Conservation (phyloP, 1,140 invertebrate species). For the Drosophila tsacasi region DNA sequence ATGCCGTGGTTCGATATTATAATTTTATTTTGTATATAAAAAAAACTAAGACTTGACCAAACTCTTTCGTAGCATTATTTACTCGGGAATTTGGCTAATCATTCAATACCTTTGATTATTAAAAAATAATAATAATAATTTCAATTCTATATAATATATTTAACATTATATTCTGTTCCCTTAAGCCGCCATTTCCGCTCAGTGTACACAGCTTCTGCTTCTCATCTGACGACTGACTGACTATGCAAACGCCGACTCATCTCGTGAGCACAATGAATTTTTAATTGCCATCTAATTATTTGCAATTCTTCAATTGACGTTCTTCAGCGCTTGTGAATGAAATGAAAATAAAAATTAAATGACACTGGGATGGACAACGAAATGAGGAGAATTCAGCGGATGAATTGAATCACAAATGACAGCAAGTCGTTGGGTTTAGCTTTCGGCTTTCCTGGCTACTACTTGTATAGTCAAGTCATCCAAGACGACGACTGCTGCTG, state of each 20-base stretch:
- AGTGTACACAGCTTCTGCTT: constrained; percentile 12
- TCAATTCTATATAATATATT: not conserved
- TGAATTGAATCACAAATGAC: constrained; percentile 3
- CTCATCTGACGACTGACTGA: constrained; percentile 10
- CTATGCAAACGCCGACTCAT: constrained; percentile 18
- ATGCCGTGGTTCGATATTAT: not conserved
- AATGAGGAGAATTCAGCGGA: not conserved
- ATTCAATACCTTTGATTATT: too few species aligned
- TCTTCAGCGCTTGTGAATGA: constrained; percentile 21
- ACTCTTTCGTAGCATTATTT: too few species aligned
- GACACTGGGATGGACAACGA: not conserved
- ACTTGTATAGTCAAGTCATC: constrained; percentile 7
- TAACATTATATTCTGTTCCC: not conserved
- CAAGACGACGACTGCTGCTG: not conserved
- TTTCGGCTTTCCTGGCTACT: constrained; percentile 8
- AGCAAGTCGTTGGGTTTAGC: not conserved
- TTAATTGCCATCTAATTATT: constrained; percentile 74
- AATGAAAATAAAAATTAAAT: constrained; percentile 14
- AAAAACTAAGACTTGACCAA: not conserved
- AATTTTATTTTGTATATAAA: not conserved
- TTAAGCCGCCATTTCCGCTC: not conserved
- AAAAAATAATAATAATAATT: not conserved
- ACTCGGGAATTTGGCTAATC: not conserved
- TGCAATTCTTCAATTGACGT: constrained; percentile 72
- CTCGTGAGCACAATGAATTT: constrained; percentile 61